Base-by-base conservation (phyloP, 2,113 vertebrate genomes). In the Bucco capensis region DNA sequence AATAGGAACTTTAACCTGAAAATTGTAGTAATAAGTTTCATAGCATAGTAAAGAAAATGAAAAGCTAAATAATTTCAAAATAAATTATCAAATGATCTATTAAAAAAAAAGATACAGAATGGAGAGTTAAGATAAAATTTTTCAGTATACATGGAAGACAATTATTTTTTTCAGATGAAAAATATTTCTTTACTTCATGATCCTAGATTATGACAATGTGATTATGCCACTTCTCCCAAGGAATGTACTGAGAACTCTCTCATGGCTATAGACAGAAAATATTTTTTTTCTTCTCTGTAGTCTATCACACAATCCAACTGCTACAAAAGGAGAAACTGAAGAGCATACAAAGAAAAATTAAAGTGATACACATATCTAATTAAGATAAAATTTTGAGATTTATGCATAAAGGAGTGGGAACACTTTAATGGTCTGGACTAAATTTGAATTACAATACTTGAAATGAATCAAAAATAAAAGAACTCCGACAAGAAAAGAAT, bases 401-500 rank as follows among this genome's bases (percentile, higher is more conserved):
- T 44, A 50, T 6, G 5, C 28, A 65, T 49, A 65, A 75, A 58
- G 10, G 33, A 83, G 38, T 31, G 21, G 8, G 33, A 46, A 7
- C 15, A 28, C 28, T 60, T 58, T 56, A 49, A 74, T 2, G 1
- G 40, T 56, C 28, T 49, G 35, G 57, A 31, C 31, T 64, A 14
- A 33, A 69, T 31, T 46, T 78, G 15, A 71, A 61, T 60, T 61
- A 28, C 13, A 58, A 37, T 53, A 49, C 33, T 82, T 51, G 28
- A 78, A 92, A 64, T 38, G 11, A 84, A 64, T 14, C 49, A 72
- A 94, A 69, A 31, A 92, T 84, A 85, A 94, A 94, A 85, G 33
- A 89, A 90, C 93, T 89, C 95, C 93, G 89, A 94, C 56, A 95
- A 96, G 84, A 96, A 95, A 93, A 73, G 6, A 35, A 57, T 9